These are phyloP conservation scores for Nycticryphes semicollaris DNA, from an alignment of 2,113 vertebrate genomes.

Conservation along the genomic window DNA sequence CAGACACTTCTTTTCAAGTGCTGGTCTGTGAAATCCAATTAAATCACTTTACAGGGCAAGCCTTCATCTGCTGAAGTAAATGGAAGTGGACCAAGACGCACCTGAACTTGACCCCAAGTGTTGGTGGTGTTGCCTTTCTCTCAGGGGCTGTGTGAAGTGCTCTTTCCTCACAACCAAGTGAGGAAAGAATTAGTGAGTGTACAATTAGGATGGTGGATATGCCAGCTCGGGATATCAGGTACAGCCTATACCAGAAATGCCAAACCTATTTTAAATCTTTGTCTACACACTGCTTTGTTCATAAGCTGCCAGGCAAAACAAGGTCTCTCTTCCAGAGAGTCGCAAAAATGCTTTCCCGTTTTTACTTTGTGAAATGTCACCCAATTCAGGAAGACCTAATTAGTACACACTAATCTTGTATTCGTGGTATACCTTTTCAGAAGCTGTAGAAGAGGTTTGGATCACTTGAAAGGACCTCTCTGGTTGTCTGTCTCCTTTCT, in stretches of 20 bases:
- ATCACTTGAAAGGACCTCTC: not conserved
- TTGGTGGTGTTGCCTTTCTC: not conserved
- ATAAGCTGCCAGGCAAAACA: not conserved
- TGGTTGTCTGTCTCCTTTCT: not conserved
- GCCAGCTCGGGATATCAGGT: not conserved
- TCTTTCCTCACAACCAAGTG: not conserved
- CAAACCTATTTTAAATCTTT: not conserved
- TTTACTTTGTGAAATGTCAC: not conserved
- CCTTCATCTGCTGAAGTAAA: not conserved
- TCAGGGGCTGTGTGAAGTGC: not conserved
- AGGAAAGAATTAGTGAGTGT: not conserved
- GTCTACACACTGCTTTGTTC: not conserved
- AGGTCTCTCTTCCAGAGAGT: not conserved
- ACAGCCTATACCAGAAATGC: not conserved
- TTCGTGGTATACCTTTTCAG: not conserved
- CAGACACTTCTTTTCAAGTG: not conserved
- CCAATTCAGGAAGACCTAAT: not conserved
- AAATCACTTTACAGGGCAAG: not conserved
- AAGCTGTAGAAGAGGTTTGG: not conserved
- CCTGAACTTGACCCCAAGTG: not conserved
- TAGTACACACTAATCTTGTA: not conserved
- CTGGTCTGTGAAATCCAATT: not conserved
- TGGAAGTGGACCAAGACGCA: not conserved
- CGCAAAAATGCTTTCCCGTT: not conserved
- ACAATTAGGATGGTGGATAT: not conserved